Evolutionary conservation across 1,140 invertebrate species (phyloP).

Genomic region (Rhagoletis pomonella): DNA sequence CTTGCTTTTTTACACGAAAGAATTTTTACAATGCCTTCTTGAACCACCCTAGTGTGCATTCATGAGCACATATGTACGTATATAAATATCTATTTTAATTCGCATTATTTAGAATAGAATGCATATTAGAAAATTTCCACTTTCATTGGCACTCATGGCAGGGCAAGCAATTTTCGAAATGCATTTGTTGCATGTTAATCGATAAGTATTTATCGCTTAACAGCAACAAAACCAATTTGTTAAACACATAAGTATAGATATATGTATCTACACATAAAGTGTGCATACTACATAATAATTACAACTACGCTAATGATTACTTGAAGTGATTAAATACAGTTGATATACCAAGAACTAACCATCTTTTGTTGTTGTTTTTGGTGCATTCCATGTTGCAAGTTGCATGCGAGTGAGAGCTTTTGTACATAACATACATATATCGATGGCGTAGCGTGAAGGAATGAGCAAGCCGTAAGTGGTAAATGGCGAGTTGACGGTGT

Average conservation of each 20-base stretch:
- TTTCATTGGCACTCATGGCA: not conserved
- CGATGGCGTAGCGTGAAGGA: not conserved
- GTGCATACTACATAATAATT: not conserved
- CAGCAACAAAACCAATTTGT: not conserved
- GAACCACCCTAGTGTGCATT: too few species aligned
- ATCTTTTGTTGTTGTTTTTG: not conserved
- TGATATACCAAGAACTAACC: not conserved
- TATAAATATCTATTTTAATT: too few species aligned
- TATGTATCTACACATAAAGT: not conserved
- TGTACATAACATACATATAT: too few species aligned
- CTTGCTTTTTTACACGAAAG: too few species aligned
- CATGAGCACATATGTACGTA: too few species aligned
- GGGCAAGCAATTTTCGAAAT: constrained; percentile 40
- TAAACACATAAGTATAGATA: not conserved
- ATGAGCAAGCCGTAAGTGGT: too few species aligned
- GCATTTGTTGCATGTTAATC: constrained; percentile 20
- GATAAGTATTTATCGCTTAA: constrained; percentile 4
- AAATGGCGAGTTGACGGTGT: not conserved
- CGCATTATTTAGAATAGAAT: not conserved
- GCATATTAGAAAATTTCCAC: constrained; percentile 29
- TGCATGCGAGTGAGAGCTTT: not conserved
- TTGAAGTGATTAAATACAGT: constrained; percentile 37
- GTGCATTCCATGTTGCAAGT: not conserved
- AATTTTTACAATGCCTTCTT: too few species aligned
- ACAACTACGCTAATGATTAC: constrained; percentile 49